These are phyloP conservation scores for Temnothorax unifasciatus DNA, from an alignment of 2,888 invertebrate genomes.

Conservation along the genomic window DNA sequence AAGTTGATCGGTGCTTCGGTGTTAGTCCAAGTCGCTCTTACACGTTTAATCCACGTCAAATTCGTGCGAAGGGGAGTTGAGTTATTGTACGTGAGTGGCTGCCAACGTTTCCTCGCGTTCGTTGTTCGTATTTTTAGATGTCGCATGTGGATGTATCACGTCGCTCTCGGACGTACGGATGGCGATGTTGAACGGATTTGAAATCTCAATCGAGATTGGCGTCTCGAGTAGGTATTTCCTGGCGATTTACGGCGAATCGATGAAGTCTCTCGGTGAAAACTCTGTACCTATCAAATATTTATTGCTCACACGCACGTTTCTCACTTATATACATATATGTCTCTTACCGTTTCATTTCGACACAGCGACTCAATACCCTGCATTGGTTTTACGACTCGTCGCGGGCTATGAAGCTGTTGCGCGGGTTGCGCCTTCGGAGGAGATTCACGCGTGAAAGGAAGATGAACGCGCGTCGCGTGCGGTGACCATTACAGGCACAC, in stretches of 20 bases:
- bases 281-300: not conserved
- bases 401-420: not conserved
- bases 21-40: not conserved
- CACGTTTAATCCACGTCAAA: constrained; percentile 23
- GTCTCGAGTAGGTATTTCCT: not conserved
- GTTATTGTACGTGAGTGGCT: constrained; percentile 6
- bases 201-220: not conserved
- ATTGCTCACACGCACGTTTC: not conserved
- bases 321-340: not conserved
- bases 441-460: constrained; percentile 36
- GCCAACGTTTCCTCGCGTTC: constrained; percentile 32
- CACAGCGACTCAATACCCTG: not conserved
- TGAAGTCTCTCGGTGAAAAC: not conserved
- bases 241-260: not conserved
- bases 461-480: constrained; percentile 34
- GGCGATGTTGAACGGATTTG: constrained; percentile 20
- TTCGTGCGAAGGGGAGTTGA: not conserved
- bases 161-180: constrained; percentile 18
- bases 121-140: constrained; percentile 51
- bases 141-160: constrained; percentile 39
- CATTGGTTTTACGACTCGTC: not conserved
- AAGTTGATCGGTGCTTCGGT: not conserved
- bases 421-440: not conserved
- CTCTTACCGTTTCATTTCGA: not conserved
- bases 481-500: constrained; percentile 34